Base-by-base conservation (phyloP, 1,140 invertebrate species). In the Bursaphelenchus mucronatus region DNA sequence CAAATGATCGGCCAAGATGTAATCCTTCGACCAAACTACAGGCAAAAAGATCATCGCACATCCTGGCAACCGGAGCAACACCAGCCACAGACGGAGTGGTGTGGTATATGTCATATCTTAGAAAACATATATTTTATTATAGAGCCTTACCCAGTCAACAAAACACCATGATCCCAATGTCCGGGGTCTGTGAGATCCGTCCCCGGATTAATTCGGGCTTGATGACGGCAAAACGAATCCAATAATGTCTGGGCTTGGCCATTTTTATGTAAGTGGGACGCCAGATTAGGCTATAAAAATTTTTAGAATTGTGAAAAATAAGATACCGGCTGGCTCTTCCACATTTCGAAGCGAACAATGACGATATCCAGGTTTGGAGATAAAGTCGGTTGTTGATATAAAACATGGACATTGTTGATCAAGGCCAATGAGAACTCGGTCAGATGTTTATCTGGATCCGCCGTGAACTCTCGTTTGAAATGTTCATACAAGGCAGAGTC, bases 161-260 rank as follows among this genome's bases (percentile, higher is more conserved):
- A 74, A 41, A 86, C 80, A 10, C 82, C 85, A 64, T 86, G 84
- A 69, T 85, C 85, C 85, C 85, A 85, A 56, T 85, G 82, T n/a
- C 54, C 63, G n/a, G 73, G 68, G 46, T 68, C 71, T 19, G 73
- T 79, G 17, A 81, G 55, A 57, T 81, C 79, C n/a, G 74, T 69
- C 19, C 79, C 81, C 0, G 79, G 81, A 67, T 81, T 81, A 39
- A 82, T 75, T 9, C 69, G 62, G 13, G 79, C 71, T 63, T 80
- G 78, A 65, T 81, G 73, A 7, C 79, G 71, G 52, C 78, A 80
- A 61, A 80, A 80, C 8, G 74, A 69, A 57, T 80, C 78, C 17
- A 80, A 61, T 8, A 80, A 61, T 19, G 70, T 73, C 67, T 80
- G 78, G n/a, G 78, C 78, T 50, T 80, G 79, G 7, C 78, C 78